Evolutionary conservation across 2,797 vertebrate genomes (phyloP), one percentile per base, ranked within the genome.

Genomic region (Sebastes oblongus): DNA sequence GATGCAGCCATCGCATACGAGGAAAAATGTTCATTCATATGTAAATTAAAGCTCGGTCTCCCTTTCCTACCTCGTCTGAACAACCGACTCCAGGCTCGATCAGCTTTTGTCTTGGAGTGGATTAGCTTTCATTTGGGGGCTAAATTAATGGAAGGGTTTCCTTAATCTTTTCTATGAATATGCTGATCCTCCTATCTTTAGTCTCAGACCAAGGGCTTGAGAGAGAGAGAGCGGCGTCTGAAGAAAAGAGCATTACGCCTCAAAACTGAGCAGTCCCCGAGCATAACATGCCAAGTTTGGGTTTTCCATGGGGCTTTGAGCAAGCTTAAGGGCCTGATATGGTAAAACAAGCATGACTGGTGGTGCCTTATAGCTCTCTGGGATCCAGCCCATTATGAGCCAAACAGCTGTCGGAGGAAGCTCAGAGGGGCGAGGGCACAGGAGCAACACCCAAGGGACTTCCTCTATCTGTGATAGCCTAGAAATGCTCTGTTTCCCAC

Each of bases 151-250:
- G 92, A 89, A 81, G 84, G 83, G 86, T 84, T 91, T 90, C 82
- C 88, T 92, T 92, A 92, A 92, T 93, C 91, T 93, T 83, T 76
- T 74, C 77, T 80, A 88, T 93, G 91, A 92, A 93, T 95, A 94
- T 93, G 89, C 85, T 93, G 93, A 93, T 91, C 87, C 89, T 82
- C 30, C 81, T 90, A 92, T 91, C 91, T 90, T 85, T 72, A 86
- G 88, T 90, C 79, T 93, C 85, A 93, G 88, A 92, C 84, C 75
- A 85, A 66, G 39, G 78, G 76, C 80, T 87, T 83, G 82, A 82
- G 77, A 80, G 77, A 79, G 65, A 68, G 36, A 68, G 87, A 77
- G 81, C 65, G 80, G 20, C 62, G 88, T 84, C 66, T 71, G 80
- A 80, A 88, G 89, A 88, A 89, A 88, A 90, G 77, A 88, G 88